Evolutionary conservation across 2,113 vertebrate species (phyloP), one percentile per base, ranked within the genome.

Genomic region (Mionectes macconnelli): DNA sequence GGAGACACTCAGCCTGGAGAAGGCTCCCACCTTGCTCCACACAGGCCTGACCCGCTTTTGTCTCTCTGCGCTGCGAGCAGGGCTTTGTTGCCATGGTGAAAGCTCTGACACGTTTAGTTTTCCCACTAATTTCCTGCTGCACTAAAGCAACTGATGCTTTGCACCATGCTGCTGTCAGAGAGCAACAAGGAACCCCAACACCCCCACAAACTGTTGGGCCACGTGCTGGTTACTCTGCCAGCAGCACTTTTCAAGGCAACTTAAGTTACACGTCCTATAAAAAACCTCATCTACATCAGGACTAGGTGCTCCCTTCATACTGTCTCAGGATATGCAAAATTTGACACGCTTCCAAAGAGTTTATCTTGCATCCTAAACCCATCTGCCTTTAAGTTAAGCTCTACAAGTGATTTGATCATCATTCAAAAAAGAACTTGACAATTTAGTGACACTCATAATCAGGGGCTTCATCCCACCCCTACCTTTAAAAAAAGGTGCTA

Each of bases 71-170:
- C 90, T 59, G 69, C 0, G 16, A 72, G 85, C 77, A 35, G 50
- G 67, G 45, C 50, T 83, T 50, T 63, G 95, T 93, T 89, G 89
- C 91, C 90, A 96, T 82, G 76, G 88, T 87, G 72, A 95, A 83
- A 78, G 89, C 91, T 92, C 83, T 89, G 77, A 87, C 94, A 90
- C 78, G 75, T 84, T 86, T 12, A 3, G 49, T 90, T 92, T 90
- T 87, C 96, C 77, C 92, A 85, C 87, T 72, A 44, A 75, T 87
- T 91, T 95, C 89, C 93, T 86, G 86, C 89, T 42, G 83, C 56
- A 69, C 47, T 59, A 35, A 52, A 94, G 30, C 63, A 7, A 66
- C 62, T 2, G 84, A 75, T 68, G 79, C 94, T 93, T 37, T 68
- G 67, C 91, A 78, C 50, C 70, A 84, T 39, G 1, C 37, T 22